These are phyloP conservation scores for Canis aureus DNA, from an alignment of 2,113 vertebrate species.

Conservation along the genomic window DNA sequence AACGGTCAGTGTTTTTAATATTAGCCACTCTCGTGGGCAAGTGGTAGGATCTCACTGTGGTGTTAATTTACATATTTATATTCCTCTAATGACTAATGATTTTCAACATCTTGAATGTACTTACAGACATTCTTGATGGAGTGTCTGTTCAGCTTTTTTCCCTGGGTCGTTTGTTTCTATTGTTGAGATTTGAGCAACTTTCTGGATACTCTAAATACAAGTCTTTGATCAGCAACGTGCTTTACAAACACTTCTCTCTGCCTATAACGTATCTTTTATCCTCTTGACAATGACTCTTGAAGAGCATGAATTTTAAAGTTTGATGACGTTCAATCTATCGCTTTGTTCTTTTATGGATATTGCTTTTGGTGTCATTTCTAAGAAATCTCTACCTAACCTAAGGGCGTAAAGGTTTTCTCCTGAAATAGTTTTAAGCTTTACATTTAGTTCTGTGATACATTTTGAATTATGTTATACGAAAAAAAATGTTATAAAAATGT, in stretches of 20 bases:
- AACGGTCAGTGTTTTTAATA: not conserved
- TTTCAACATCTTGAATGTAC: not conserved
- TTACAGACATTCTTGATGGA: not conserved
- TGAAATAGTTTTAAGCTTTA: not conserved
- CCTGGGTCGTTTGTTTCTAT: not conserved
- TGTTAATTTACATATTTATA: not conserved
- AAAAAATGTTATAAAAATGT: not conserved
- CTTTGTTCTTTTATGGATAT: not conserved
- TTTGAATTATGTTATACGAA: not conserved
- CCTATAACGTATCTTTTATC: not conserved
- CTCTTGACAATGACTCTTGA: not conserved
- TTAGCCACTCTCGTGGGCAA: not conserved
- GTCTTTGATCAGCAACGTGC: not conserved
- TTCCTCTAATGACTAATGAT: not conserved
- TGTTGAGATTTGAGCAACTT: not conserved
- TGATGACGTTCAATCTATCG: not conserved
- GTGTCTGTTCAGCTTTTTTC: not conserved
- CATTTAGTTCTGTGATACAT: not conserved
- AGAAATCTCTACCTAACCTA: not conserved
- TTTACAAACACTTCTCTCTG: not conserved
- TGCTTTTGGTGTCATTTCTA: not conserved
- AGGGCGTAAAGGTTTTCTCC: not conserved
- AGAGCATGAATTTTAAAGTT: not conserved
- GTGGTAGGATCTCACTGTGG: not conserved
- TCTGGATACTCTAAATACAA: not conserved